phyloP scores from a whole-genome alignment of 2,888 invertebrate genomes.

The Chrysotoxum bicinctum region DNA sequence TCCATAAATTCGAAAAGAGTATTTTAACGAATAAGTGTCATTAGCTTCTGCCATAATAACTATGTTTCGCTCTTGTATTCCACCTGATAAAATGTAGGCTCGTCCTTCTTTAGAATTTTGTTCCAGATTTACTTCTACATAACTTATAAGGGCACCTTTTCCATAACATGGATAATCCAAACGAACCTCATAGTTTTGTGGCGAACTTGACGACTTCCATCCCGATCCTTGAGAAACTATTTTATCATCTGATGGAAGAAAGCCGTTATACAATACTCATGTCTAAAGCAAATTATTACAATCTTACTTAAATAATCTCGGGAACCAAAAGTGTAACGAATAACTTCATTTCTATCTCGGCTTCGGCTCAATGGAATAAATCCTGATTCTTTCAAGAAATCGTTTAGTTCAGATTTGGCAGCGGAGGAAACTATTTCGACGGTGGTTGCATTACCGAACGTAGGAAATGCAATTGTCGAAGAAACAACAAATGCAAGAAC shows the following conservation, averaged over 20 bases:
- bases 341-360: neutral
- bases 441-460: neutral
- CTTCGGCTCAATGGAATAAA: neutral
- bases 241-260: constrained; percentile 56
- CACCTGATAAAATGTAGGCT: constrained; percentile 73
- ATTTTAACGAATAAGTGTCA: too few species aligned
- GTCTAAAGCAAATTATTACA: neutral
- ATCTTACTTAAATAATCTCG: neutral
- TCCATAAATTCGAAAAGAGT: too few species aligned
- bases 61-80: constrained; percentile 72
- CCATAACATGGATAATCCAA: constrained; percentile 70
- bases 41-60: constrained; percentile 63
- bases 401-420: neutral
- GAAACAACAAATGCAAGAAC: neutral
- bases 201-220: constrained; percentile 16
- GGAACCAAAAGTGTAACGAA: constrained; percentile 10
- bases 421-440: neutral
- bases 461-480: neutral
- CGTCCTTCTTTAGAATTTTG: constrained; percentile 72
- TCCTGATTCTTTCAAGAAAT: neutral
- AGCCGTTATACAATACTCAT: neutral
- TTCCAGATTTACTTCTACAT: constrained; percentile 67
- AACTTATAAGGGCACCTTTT: constrained; percentile 73
- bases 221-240: constrained; percentile 65
- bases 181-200: constrained; percentile 65